Evolutionary conservation across 2,797 vertebrate genomes (phyloP).

Genomic region (Crypturellus tataupa): DNA sequence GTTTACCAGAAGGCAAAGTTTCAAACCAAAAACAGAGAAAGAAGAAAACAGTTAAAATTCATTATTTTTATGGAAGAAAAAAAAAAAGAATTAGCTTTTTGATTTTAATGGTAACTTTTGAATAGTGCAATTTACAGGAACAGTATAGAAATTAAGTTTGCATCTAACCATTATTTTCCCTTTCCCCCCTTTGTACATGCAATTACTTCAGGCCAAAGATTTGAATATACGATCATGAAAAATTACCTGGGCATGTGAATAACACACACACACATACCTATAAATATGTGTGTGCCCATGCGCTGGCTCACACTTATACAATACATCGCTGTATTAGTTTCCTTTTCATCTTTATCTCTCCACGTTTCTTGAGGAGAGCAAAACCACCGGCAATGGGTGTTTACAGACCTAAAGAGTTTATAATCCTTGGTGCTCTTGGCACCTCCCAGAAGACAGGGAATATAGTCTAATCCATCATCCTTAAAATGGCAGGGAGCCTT

Average conservation of each 20-base stretch:
- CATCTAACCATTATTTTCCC: neutral
- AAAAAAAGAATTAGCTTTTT: neutral
- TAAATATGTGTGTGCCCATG: neutral
- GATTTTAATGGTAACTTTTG: neutral
- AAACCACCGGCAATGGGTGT: neutral
- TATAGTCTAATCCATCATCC: neutral
- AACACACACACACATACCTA: neutral
- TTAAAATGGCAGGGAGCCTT: neutral
- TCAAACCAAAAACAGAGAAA: neutral
- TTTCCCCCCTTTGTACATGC: rapidly evolving
- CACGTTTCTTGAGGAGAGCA: neutral
- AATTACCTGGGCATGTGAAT: too few species aligned
- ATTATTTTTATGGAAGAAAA: neutral
- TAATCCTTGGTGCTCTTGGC: neutral
- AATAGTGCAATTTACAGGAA: rapidly evolving
- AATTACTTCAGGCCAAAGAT: neutral
- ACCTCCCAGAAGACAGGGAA: neutral
- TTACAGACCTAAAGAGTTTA: neutral
- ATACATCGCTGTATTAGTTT: neutral
- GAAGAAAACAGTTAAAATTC: neutral
- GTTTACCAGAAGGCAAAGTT: constrained; percentile 42
- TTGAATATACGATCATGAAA: neutral
- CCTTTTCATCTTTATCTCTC: neutral
- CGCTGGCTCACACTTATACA: neutral
- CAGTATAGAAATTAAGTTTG: neutral